Base-by-base conservation (phyloP, 1,140 invertebrate genomes). In the Lepidostoma basale region DNA sequence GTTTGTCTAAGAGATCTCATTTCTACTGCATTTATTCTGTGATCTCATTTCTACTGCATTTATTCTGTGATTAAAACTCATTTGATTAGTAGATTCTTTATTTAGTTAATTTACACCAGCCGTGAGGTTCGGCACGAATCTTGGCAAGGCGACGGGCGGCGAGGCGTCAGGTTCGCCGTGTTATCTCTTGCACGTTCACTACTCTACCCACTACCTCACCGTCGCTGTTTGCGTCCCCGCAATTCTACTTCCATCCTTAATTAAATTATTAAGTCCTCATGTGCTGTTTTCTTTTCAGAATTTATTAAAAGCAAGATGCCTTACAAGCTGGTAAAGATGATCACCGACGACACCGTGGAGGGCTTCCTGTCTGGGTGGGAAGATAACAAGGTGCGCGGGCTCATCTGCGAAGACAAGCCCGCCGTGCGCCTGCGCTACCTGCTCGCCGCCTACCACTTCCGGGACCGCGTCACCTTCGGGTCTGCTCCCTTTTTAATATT, bases 371-470 rank as follows among this genome's bases (percentile, higher is more conserved):
- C 86, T 58, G 93, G 93, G 25, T 98, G 96, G 91, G 83, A 86
- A 52, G 96, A 98, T 81, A 98, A 98, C 79, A 87, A 89, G 78
- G 92, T 98, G 39, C 87, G 96, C 60, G 94, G 91, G 23, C 79
- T 98, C 30, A 90, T 98, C 73, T 94, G 98, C 79, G 92, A 94
- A 73, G 90, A 89, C 47, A 85, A 89, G 68, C 87, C 88, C 60
- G 85, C 86, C 3, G 87, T 93, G 5, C 86, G 93, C 33, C 82
- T 97, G 22, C 81, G 96, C 45, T 98, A 98, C 81, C 81, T 97
- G 59, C 85, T 96, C n/a, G 88, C 91, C 33, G 95, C 95, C 0
- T 97, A 91, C 79, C 89, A 91, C 77, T 94, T 93, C 76, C 83
- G 90, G 74, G 89, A 94, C 73, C 85, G 92, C 71, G 90, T 96